Evolutionary conservation across 2,888 invertebrate species (phyloP), one percentile per base, ranked within the genome.

Genomic region (Hirtodrosophila alboralis): DNA sequence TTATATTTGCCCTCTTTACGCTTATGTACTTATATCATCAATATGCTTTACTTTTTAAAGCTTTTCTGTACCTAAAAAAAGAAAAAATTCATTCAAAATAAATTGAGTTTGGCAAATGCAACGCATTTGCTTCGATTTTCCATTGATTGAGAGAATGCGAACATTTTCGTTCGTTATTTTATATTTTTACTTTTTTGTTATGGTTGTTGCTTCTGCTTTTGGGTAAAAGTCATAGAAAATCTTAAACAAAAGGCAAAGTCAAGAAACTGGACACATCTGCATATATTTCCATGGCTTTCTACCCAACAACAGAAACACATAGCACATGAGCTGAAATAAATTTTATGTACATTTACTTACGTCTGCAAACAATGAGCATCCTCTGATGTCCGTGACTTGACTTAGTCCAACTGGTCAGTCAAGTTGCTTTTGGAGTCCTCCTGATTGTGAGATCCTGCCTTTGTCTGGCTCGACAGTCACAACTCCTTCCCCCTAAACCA

Each of bases 301-400:
- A n/a, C n/a, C 26, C 13, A 4, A 0, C 18, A 23, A 49, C n/a
- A n/a, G n/a, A n/a, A n/a, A n/a, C n/a, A n/a, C n/a, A n/a, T n/a
- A n/a, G n/a, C 66, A 71, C 67, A 75, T 67, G 61, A 75, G 72
- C 61, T 63, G 65, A 77, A 79, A 75, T 75, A 75, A 74, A 83
- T 81, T 81, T 67, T 81, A 85, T 81, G 81, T 81, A 81, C 81
- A 85, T 75, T 85, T 85, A 81, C 81, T 81, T 81, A 81, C 85
- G 73, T 79, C 71, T 61, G 81, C 84, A 81, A 81, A 81, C 84
- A 81, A 83, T 71, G 71, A 83, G 60, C 61, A 66, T 67, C 51
- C 68, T 56, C 57, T 48, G 68, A 45, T 48, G 52, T 66, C 56
- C 74, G 60, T 76, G 81, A 84, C 81, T 74, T 78, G 80, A 78